phyloP scores from a whole-genome alignment of 2,113 vertebrate species.

The Amphiprion ocellaris region DNA sequence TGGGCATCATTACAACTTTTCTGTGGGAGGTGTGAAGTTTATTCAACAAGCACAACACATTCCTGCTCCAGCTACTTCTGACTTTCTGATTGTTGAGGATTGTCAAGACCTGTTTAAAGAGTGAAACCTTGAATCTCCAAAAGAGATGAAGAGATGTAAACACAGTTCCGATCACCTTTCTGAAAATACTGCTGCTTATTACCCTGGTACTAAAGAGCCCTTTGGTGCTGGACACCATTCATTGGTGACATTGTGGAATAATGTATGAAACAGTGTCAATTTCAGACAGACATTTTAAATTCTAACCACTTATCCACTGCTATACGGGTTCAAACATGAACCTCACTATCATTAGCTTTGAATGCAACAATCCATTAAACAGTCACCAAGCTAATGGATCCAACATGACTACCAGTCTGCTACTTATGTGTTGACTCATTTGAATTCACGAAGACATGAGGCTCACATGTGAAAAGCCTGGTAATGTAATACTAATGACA shows the following conservation, averaged over 20 bases:
- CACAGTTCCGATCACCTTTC: no score
- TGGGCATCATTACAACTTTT: neutral
- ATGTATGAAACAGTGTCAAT: no score
- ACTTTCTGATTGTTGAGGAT: neutral
- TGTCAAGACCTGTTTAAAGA: no score
- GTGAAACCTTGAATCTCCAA: no score
- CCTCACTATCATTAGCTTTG: neutral
- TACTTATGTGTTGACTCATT: neutral
- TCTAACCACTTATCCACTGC: neutral
- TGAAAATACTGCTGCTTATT: no score
- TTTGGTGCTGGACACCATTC: no score
- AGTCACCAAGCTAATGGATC: neutral
- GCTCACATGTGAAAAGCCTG: neutral
- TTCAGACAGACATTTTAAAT: neutral
- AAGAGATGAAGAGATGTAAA: no score
- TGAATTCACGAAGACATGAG: neutral
- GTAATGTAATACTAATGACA: neutral
- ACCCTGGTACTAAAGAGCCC: no score
- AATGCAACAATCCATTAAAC: neutral
- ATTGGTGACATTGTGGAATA: no score
- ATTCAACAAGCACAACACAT: neutral
- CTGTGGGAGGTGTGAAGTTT: neutral
- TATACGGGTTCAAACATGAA: neutral
- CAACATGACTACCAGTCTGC: neutral
- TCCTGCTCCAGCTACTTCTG: neutral